Percentiles rank a stretch among this genome's conserved stretches.
phyloP scores from a whole-genome alignment of 2,888 invertebrate species.

The Peribatodes rhomboidaria region DNA sequence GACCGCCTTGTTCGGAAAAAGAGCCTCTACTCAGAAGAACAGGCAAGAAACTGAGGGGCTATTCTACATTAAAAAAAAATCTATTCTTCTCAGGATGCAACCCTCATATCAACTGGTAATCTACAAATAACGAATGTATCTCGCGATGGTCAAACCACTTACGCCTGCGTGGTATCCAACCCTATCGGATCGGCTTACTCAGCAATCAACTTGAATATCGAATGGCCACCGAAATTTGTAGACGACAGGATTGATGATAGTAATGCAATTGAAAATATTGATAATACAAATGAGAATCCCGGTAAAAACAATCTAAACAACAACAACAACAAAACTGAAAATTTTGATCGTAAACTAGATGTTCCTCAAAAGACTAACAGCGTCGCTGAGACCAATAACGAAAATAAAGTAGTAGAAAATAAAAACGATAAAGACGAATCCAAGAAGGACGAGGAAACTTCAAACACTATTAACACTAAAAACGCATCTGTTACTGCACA shows the following conservation, averaged over 20 bases:
- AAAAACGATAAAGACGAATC: background rate
- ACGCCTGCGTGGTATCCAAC: slow-evolving; percentile 87
- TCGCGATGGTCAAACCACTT: slow-evolving; percentile 80
- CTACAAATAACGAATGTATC: slow-evolving; percentile 65
- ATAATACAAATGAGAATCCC: background rate
- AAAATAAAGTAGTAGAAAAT: background rate
- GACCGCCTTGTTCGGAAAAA: too few species aligned
- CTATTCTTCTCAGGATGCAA: slow-evolving; percentile 65
- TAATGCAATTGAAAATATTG: background rate
- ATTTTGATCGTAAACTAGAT: background rate
- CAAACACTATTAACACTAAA: background rate
- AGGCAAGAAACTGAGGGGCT: too few species aligned
- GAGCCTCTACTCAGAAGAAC: too few species aligned
- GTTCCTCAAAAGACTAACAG: background rate
- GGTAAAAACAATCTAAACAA: background rate
- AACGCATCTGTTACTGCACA: background rate
- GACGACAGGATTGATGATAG: background rate
- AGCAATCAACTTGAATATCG: slow-evolving; percentile 82
- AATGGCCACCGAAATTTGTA: slow-evolving; percentile 76
- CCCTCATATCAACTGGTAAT: slow-evolving; percentile 59
- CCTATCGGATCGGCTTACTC: slow-evolving; percentile 84
- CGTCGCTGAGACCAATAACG: background rate
- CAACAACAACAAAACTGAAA: too few species aligned
- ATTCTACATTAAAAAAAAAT: background rate
- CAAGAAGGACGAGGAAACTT: background rate